Evolutionary conservation across 2,113 vertebrate species (phyloP), one percentile per base, ranked within the genome.

Genomic region (Neolamprologus caudopunctatus): DNA sequence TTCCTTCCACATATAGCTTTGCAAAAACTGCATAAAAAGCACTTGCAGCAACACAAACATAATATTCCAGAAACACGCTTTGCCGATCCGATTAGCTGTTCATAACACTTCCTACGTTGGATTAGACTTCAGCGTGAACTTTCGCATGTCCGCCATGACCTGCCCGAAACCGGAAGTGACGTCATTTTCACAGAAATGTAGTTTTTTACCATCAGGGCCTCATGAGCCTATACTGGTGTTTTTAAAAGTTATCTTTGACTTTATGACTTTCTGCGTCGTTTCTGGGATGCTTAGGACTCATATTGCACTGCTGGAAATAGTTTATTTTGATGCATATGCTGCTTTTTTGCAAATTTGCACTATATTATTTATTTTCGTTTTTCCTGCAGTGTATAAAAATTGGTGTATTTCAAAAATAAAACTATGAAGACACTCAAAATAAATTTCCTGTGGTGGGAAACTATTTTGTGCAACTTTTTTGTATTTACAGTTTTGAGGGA

Each of bases 121-220:
- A 53, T 4, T 0, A 53, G 50, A 53, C 9, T 0, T 54, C n/a
- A 54, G 9, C 5, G 3, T 1, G 0, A 54, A 54, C n/a, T 21
- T 0, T 21, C 0, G 2, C n/a, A 54, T 1, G 2, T 0, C 53
- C 0, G 2, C n/a, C n/a, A 12, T 54, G 0, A 0, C n/a, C n/a
- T 54, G n/a, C n/a, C 53, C 10, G 0, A 54, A 54, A 54, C 47
- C 2, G 6, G 42, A 45, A 45, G 42, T 45, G 13, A 14, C 6
- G 2, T 45, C 42, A 4, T 45, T 45, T 42, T 42, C 1, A n/a
- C n/a, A n/a, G n/a, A n/a, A n/a, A n/a, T 51, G 1, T 51, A 0
- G 17, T 51, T 51, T 19, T 51, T 51, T 51, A 51, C 19, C 19
- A 0, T 53, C 51, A 11, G 3, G 51, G 2, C 9, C 0, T 4